These are phyloP conservation scores for Parotocinclus haroldoi DNA, from an alignment of 2,797 vertebrate species.

Conservation along the genomic window DNA sequence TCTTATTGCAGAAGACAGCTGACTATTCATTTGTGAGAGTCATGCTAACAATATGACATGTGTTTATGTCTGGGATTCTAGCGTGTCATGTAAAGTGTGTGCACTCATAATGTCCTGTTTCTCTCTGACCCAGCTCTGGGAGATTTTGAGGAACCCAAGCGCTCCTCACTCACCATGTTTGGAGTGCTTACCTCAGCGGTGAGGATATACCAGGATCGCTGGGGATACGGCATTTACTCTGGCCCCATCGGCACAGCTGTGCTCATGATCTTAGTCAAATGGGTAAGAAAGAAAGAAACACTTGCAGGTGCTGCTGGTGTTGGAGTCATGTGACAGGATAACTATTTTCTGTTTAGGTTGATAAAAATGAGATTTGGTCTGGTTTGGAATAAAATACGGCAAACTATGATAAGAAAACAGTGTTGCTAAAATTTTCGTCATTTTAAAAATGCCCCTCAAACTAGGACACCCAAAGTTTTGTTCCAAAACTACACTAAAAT, in stretches of 20 bases:
- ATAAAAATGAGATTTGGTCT: background rate
- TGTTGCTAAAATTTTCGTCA: no score
- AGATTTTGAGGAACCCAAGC: constrained; percentile 92
- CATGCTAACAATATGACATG: constrained; percentile 35
- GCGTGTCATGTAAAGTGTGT: constrained; percentile 28
- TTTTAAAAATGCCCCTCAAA: no score
- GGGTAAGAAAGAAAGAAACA: constrained; percentile 69
- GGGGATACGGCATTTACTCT: constrained; percentile 92
- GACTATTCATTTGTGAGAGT: constrained; percentile 31
- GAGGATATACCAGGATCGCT: constrained; percentile 88
- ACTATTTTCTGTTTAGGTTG: background rate
- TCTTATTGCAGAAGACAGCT: constrained; percentile 7
- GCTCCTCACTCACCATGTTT: constrained; percentile 88
- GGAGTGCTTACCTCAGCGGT: constrained; percentile 87
- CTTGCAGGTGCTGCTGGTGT: no score
- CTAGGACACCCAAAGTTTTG: no score
- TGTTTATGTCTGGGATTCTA: constrained; percentile 43
- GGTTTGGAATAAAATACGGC: no score
- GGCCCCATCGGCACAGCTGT: constrained; percentile 91
- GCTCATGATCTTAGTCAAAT: constrained; percentile 88
- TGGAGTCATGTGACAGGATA: no score
- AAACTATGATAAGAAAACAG: no score
- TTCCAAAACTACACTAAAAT: no score
- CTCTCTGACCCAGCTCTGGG: constrained; percentile 77
- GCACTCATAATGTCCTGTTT: constrained; percentile 28